These are phyloP conservation scores for Syrrhaptes paradoxus DNA, from an alignment of 2,113 vertebrate genomes.

Conservation along the genomic window DNA sequence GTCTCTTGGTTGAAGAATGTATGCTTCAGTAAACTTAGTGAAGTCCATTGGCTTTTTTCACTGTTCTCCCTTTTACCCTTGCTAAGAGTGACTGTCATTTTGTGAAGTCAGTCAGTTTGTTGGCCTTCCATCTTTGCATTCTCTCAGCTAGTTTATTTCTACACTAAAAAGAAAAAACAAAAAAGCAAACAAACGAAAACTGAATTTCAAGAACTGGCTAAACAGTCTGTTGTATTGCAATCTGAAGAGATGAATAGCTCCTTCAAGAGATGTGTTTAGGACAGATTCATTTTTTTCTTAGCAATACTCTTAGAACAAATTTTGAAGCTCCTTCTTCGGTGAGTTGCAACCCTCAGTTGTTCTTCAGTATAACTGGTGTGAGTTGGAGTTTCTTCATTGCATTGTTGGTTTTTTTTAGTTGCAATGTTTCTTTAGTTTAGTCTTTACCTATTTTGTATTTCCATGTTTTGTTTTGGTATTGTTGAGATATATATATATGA, in stretches of 20 bases:
- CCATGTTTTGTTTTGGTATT: neutral
- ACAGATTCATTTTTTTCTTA: neutral
- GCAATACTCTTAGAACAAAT: neutral
- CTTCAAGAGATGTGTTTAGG: neutral
- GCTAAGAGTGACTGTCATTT: neutral
- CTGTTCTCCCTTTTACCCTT: neutral
- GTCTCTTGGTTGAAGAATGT: neutral
- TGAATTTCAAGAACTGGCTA: neutral
- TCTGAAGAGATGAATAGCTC: neutral
- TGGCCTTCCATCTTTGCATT: neutral
- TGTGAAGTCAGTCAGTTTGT: neutral
- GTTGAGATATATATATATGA: neutral
- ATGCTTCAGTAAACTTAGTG: neutral
- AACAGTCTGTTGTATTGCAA: neutral
- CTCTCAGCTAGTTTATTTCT: neutral
- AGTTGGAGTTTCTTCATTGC: neutral
- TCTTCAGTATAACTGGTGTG: neutral
- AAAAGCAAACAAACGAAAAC: neutral
- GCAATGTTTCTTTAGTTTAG: neutral
- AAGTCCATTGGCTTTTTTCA: neutral
- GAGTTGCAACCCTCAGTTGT: neutral
- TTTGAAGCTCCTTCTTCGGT: neutral
- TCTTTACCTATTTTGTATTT: neutral
- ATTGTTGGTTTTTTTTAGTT: neutral
- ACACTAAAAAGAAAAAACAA: neutral